These are phyloP conservation scores for Bombus waltoni DNA, from an alignment of 1,140 invertebrate species.

Conservation along the genomic window DNA sequence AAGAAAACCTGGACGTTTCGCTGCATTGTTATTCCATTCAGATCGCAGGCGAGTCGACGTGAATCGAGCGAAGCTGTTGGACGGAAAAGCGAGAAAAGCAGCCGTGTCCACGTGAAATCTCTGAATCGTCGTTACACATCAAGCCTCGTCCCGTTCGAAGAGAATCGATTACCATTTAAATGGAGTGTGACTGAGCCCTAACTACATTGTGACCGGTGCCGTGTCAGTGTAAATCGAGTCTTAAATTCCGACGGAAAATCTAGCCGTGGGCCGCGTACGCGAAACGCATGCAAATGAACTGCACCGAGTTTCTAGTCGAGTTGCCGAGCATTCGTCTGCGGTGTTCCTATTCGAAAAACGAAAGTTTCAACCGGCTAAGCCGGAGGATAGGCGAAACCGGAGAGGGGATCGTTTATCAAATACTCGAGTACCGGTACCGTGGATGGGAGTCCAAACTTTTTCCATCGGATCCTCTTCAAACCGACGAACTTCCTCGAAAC, in stretches of 20 bases:
- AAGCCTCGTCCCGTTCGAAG: background rate
- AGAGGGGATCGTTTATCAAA: slow-evolving; percentile 27
- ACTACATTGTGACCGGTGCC: background rate
- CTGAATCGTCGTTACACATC: background rate
- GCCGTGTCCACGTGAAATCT: background rate
- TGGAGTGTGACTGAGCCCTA: background rate
- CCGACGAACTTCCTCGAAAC: slow-evolving; percentile 1
- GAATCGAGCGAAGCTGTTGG: background rate
- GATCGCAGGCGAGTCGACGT: background rate
- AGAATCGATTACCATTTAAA: slow-evolving; percentile 44
- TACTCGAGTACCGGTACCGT: slow-evolving; percentile 16
- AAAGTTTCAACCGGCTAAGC: background rate
- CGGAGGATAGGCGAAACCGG: background rate
- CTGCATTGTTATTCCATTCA: background rate
- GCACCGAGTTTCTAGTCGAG: background rate
- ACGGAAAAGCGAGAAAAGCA: background rate
- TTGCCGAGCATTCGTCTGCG: background rate
- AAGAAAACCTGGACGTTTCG: no score
- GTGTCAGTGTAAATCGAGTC: background rate
- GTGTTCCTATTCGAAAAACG: background rate
- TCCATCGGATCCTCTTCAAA: slow-evolving; percentile 25
- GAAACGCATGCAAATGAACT: slow-evolving; percentile 10
- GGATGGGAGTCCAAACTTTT: slow-evolving; percentile 17
- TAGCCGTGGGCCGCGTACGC: background rate
- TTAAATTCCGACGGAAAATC: slow-evolving; percentile 26